Conservation (phyloP, 2,888 invertebrate genomes). For the Panopea generosa region DNA sequence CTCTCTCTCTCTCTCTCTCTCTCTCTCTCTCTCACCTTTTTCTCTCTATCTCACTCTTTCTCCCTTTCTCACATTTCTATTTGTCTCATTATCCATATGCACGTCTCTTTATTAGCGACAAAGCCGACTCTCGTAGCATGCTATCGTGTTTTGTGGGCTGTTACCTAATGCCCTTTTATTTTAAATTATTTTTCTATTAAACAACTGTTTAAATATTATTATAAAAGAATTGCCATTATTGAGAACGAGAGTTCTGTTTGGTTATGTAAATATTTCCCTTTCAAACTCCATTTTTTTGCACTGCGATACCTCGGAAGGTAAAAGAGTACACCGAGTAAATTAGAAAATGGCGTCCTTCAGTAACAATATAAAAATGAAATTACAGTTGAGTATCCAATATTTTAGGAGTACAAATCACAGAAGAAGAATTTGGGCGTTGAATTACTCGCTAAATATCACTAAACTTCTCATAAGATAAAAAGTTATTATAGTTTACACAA, state of each 20-base stretch:
- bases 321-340: background rate
- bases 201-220: background rate
- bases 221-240: background rate
- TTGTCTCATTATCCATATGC: no score
- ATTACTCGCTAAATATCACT: constrained; percentile 32
- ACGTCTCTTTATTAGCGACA: no score
- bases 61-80: no score
- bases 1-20: no score
- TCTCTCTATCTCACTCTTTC: no score
- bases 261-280: constrained; percentile 41
- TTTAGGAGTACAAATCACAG: constrained; percentile 38
- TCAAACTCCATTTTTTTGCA: constrained; percentile 23
- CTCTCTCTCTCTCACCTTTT: no score
- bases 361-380: constrained; percentile 11
- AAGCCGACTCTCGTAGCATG: no score
- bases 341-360: background rate
- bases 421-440: constrained; percentile 56
- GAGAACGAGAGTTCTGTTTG: constrained; percentile 6
- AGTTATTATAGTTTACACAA: constrained; percentile 55
- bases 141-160: no score
- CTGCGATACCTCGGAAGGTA: constrained; percentile 13
- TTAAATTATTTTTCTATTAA: no score
- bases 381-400: constrained; percentile 36
- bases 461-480: constrained; percentile 31
- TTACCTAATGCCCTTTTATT: no score